Conservation (phyloP, 2,888 invertebrate genomes). For the Aspidiotus destructor region DNA sequence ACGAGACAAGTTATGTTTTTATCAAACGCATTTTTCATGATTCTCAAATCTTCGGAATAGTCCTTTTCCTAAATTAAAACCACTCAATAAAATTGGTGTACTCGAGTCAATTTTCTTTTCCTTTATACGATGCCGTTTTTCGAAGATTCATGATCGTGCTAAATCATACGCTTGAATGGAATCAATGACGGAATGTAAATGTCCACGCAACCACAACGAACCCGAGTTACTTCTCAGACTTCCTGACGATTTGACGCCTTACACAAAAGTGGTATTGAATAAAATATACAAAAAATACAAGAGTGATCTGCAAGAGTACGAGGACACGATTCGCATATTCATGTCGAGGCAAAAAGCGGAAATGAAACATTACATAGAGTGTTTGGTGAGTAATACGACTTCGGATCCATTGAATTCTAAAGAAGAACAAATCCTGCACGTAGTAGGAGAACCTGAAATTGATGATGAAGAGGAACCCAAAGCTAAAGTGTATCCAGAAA, state of each 20-base stretch:
- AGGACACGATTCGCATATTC: not conserved
- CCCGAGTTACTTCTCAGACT: not conserved
- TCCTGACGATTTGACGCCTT: not conserved
- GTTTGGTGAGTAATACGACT: not conserved
- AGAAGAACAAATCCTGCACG: not conserved
- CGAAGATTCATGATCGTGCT: no score
- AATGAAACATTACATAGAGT: slow-evolving; percentile 1
- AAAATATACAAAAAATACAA: not conserved
- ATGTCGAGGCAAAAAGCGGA: not conserved
- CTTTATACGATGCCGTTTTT: no score
- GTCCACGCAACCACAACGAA: not conserved
- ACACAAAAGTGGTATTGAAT: not conserved
- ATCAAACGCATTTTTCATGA: no score
- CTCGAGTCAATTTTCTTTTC: no score
- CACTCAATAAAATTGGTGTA: no score
- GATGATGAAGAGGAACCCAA: not conserved
- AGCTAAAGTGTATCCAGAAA: not conserved
- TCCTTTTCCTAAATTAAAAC: no score
- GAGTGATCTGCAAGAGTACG: not conserved
- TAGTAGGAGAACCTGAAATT: not conserved
- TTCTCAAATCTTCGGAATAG: no score
- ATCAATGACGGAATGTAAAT: no score
- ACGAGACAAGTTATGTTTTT: no score
- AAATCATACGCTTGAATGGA: no score
- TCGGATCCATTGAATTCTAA: not conserved